Percentiles rank a stretch among this genome's conserved stretches.
Evolutionary conservation across 23 tunicate species (phyloP).

Genomic region (Trididemnum miniatum): DNA sequence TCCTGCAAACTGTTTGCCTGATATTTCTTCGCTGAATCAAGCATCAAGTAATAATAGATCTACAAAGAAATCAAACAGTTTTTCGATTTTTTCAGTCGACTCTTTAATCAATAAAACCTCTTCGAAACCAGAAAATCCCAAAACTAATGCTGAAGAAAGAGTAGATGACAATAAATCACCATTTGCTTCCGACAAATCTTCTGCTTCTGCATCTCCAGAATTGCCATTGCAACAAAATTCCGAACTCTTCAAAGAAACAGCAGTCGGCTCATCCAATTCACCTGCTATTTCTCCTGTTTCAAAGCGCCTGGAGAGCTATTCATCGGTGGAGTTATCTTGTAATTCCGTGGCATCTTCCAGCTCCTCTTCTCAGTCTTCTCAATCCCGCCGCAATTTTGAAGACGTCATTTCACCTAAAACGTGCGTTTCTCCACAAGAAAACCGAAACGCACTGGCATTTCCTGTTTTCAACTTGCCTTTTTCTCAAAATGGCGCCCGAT

Average conservation of each 20-base stretch:
- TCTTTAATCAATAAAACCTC: conserved; percentile 16
- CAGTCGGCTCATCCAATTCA: background rate
- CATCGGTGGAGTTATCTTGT: background rate
- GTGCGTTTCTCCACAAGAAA: background rate
- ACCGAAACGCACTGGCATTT: background rate
- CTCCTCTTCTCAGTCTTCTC: background rate
- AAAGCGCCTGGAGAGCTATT: background rate
- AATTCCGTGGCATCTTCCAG: background rate
- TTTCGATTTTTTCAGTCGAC: conserved; percentile 24
- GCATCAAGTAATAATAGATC: background rate
- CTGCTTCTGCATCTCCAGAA: conserved; percentile 3
- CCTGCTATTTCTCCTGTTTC: background rate
- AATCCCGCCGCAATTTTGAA: background rate
- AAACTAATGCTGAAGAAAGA: too few relatives aligned
- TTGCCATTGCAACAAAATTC: background rate
- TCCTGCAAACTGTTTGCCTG: background rate
- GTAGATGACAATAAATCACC: background rate
- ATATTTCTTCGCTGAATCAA: background rate
- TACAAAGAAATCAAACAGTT: background rate
- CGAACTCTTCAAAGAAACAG: background rate
- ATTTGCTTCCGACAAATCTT: background rate
- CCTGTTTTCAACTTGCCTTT: background rate
- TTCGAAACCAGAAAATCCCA: background rate
- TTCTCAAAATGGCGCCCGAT: conserved; percentile 17
- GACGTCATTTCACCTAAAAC: background rate